A percentile compares a stretch with the other conserved stretches of the same genome.
Conservation (phyloP, 2,113 vertebrate genomes). For the Burhinus bistriatus region DNA sequence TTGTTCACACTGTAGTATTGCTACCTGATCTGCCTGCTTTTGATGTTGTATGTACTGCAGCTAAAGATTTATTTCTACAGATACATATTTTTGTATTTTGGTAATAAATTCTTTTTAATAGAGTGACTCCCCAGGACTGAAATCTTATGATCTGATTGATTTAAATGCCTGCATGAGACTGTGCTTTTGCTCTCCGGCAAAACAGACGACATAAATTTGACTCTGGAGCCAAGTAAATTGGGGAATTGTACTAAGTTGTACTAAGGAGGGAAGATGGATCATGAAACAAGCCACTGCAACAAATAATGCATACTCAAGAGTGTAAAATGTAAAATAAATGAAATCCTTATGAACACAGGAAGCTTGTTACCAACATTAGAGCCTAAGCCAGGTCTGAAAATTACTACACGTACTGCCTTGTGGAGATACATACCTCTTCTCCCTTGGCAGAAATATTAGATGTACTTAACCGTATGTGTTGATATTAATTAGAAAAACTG, state of each 20-base stretch:
- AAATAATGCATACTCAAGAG: not conserved
- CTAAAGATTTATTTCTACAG: slow-evolving; percentile 6
- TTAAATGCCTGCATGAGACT: not conserved
- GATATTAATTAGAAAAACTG: not conserved
- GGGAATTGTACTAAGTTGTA: slow-evolving; percentile 9
- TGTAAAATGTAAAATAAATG: not conserved
- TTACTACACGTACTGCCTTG: not conserved
- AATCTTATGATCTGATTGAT: slow-evolving; percentile 33
- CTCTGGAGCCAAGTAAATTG: slow-evolving; percentile 31
- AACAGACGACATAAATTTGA: slow-evolving; percentile 29
- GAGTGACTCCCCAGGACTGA: not conserved
- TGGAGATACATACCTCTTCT: not conserved
- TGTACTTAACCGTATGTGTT: not conserved
- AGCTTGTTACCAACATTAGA: not conserved
- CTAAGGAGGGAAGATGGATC: not conserved
- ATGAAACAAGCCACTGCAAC: not conserved
- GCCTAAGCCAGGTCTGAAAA: not conserved
- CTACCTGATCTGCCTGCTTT: not conserved
- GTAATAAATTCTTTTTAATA: slow-evolving; percentile 9
- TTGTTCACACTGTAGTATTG: not conserved
- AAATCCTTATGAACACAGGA: not conserved
- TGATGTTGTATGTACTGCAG: not conserved
- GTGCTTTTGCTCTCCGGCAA: slow-evolving; percentile 9
- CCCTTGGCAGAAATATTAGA: not conserved
- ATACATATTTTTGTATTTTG: not conserved